Evolutionary conservation across 2,888 invertebrate species (phyloP).

Genomic region (Choreutis nemorana): DNA sequence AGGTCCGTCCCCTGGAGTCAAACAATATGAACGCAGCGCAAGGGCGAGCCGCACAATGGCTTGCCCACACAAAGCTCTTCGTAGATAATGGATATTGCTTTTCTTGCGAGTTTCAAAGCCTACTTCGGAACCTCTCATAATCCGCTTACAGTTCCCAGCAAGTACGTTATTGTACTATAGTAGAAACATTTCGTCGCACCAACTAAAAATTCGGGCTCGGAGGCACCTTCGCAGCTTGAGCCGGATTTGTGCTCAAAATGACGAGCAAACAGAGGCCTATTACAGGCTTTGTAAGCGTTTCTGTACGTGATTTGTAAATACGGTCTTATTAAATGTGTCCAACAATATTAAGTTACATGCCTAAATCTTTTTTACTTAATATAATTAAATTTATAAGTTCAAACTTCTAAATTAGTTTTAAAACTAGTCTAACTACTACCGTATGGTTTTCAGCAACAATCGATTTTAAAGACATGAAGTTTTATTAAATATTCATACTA

Average conservation of each 20-base stretch:
- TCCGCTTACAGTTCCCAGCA: slow-evolving; percentile 54
- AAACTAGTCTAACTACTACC: no score
- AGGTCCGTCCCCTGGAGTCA: slow-evolving; percentile 24
- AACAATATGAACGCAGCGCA: slow-evolving; percentile 28
- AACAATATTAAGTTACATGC: no score
- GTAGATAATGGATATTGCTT: slow-evolving; percentile 64
- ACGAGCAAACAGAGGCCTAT: slow-evolving; percentile 1
- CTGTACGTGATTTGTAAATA: no score
- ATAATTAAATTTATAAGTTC: no score
- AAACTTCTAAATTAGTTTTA: no score
- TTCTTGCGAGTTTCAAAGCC: slow-evolving; percentile 62
- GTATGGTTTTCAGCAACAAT: no score
- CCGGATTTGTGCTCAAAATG: slow-evolving; percentile 24
- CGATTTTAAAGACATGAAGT: no score
- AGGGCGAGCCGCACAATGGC: slow-evolving; percentile 40
- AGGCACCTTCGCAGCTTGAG: slow-evolving; percentile 25
- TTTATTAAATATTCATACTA: no score
- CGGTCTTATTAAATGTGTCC: no score
- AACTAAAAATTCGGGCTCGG: slow-evolving; percentile 19
- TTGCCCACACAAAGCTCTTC: slow-evolving; percentile 44
- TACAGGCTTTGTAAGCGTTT: no score
- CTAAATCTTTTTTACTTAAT: no score
- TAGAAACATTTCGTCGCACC: slow-evolving; percentile 42
- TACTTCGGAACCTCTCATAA: slow-evolving; percentile 60
- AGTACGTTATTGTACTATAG: slow-evolving; percentile 52